Evolutionary conservation across 1,140 invertebrate species (phyloP), one percentile per base, ranked within the genome.

Genomic region (Cydia pomonella): DNA sequence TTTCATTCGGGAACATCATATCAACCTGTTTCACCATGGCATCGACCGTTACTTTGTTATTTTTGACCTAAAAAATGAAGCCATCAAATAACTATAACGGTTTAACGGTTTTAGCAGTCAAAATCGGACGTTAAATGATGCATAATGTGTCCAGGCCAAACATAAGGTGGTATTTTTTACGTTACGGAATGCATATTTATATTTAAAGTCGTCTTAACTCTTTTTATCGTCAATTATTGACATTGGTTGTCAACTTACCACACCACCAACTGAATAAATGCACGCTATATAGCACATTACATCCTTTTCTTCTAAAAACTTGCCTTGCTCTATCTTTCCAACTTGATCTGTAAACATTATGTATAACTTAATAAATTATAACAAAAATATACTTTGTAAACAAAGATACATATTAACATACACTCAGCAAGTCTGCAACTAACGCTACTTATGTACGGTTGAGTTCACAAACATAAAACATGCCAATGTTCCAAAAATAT

Each of bases 231-330:
- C n/a, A n/a, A n/a, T n/a, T n/a, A n/a, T n/a, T n/a, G n/a, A n/a
- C n/a, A n/a, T 59, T 23, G 6, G 53, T 23, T 23, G 10, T 23
- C 0, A 13, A 82, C 80, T 77, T 72, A 82, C 80, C 16, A 29
- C 75, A 27, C 77, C 75, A 9, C 76, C 69, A 69, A 79, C 74
- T 10, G 64, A 73, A 71, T 80, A 82, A 16, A 82, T 72, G 71
- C 79, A 82, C 16, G 77, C 77, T 29, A 82, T 73, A 53, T 80
- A 83, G 64, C 81, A 83, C 81, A 83, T 83, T 3, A 83, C 79
- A 27, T 79, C 77, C 16, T 59, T 79, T 29, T 82, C 77, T 75
- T 82, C 79, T 3, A 82, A 33, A 27, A 82, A 82, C 41, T 74
- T 77, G n/a, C 80, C 80, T 21, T 82, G 69, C 6, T 78, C 77